Percentiles rank a stretch among this genome's conserved stretches.
These are phyloP conservation scores for Fulmarus glacialis DNA, from an alignment of 2,113 vertebrate species.

Conservation along the genomic window DNA sequence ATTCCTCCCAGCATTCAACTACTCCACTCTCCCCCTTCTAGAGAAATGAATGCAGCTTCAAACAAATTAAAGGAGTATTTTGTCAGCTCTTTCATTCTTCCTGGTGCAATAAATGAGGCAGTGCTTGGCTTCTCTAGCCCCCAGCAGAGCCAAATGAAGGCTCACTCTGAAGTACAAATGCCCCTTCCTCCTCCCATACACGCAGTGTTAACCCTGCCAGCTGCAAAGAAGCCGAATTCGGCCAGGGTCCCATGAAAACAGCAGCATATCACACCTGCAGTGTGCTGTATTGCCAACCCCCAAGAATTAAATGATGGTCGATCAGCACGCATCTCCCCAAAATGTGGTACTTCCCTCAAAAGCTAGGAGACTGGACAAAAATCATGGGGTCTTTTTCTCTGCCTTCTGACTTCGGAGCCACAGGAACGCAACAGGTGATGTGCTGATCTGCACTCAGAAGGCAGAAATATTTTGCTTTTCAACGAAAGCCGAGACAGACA, in stretches of 20 bases:
- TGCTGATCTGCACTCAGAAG: not conserved
- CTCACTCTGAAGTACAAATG: not conserved
- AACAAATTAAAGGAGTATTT: not conserved
- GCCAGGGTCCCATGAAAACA: not conserved
- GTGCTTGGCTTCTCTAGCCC: not conserved
- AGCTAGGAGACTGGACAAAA: not conserved
- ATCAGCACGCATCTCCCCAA: not conserved
- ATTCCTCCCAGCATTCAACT: not conserved
- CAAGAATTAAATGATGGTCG: not conserved
- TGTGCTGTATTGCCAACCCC: rapidly evolving
- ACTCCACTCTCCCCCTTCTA: conserved; percentile 56
- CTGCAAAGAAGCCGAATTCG: not conserved
- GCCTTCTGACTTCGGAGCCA: not conserved
- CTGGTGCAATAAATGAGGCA: rapidly evolving
- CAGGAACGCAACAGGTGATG: not conserved
- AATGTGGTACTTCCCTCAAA: not conserved
- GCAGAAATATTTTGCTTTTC: not conserved
- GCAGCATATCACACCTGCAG: not conserved
- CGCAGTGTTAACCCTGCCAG: not conserved
- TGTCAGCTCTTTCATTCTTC: not conserved
- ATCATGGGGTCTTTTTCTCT: not conserved
- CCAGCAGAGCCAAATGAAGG: not conserved
- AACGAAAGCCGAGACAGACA: not conserved
- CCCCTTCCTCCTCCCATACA: not conserved
- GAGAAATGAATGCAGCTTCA: conserved; percentile 44